Evolutionary conservation across 1,140 invertebrate genomes (phyloP).

Genomic region (Micrasema longulum): DNA sequence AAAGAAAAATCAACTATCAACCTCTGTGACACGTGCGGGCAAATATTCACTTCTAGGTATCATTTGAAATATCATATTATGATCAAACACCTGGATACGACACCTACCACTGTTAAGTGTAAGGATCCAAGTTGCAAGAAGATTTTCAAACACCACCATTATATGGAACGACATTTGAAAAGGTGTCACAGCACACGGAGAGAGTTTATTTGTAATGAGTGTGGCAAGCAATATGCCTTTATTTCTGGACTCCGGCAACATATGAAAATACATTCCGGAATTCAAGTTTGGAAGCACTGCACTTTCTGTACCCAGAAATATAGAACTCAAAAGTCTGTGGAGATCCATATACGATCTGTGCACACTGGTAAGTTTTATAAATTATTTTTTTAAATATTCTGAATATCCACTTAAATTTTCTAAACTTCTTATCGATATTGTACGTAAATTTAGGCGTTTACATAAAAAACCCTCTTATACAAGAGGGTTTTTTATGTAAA

Average conservation of each 20-base stretch:
- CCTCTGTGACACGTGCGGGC: constrained; percentile 51
- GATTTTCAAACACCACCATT: constrained; percentile 59
- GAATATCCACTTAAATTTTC: too few relatives aligned
- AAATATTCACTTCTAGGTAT: constrained; percentile 51
- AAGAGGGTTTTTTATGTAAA: too few relatives aligned
- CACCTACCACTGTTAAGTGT: constrained; percentile 56
- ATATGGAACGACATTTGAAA: constrained; percentile 62
- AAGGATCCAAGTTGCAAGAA: constrained; percentile 57
- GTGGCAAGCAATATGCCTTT: constrained; percentile 62
- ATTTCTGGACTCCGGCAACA: constrained; percentile 61
- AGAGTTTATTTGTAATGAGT: constrained; percentile 61
- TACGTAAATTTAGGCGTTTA: too few relatives aligned
- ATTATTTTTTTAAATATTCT: too few relatives aligned
- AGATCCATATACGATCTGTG: constrained; percentile 64
- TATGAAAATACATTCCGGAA: constrained; percentile 61
- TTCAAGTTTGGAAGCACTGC: constrained; percentile 60
- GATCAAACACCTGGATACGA: constrained; percentile 44
- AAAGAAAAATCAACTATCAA: constrained; percentile 44
- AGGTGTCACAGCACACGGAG: constrained; percentile 59
- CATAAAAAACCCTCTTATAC: too few relatives aligned
- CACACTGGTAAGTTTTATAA: constrained; percentile 64
- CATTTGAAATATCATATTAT: constrained; percentile 51
- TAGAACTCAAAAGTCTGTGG: constrained; percentile 62
- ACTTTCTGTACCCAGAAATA: constrained; percentile 63
- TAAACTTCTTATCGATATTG: too few relatives aligned